Percentiles rank a stretch among this genome's conserved stretches.
Evolutionary conservation across 2,888 invertebrate species (phyloP).

Genomic region (Leucophenga montana): DNA sequence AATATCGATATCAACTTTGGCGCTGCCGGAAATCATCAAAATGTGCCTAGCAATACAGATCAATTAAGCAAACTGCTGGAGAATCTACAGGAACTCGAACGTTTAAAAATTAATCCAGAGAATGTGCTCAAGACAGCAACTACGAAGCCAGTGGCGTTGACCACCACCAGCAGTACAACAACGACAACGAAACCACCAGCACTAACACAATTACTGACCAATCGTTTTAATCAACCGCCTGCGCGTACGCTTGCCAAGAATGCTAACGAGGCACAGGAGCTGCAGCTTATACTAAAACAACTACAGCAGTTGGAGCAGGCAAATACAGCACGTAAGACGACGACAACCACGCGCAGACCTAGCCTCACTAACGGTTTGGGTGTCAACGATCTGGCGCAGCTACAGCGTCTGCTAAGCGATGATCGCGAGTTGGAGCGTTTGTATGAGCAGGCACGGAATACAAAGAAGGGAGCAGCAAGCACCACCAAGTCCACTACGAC

Average conservation of each 20-base stretch:
- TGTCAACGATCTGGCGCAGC: conserved; percentile 73
- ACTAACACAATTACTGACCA: conserved; percentile 45
- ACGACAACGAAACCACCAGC: conserved; percentile 15
- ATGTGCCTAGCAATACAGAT: conserved; percentile 44
- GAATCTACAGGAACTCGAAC: conserved; percentile 72
- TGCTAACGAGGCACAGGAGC: conserved; percentile 10
- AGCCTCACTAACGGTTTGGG: conserved; percentile 35
- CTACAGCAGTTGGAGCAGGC: conserved; percentile 41
- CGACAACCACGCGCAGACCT: conserved; percentile 18
- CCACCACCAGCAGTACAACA: background rate
- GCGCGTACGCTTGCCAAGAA: background rate
- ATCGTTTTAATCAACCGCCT: conserved; percentile 50
- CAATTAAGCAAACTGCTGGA: conserved; percentile 75
- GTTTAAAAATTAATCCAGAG: conserved; percentile 64
- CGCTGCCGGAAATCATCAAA: conserved; percentile 58
- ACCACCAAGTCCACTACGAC: conserved; percentile 38
- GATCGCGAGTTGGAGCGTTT: conserved; percentile 69
- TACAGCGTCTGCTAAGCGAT: conserved; percentile 74
- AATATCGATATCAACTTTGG: conserved; percentile 66
- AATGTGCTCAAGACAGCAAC: conserved; percentile 52
- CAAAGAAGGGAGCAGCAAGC: conserved; percentile 39
- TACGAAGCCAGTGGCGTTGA: conserved; percentile 16
- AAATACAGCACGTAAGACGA: conserved; percentile 28
- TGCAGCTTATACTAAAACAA: conserved; percentile 35
- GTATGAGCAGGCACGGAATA: conserved; percentile 65